These are phyloP conservation scores for Eueides isabella DNA, from an alignment of 1,140 invertebrate genomes.

Conservation along the genomic window DNA sequence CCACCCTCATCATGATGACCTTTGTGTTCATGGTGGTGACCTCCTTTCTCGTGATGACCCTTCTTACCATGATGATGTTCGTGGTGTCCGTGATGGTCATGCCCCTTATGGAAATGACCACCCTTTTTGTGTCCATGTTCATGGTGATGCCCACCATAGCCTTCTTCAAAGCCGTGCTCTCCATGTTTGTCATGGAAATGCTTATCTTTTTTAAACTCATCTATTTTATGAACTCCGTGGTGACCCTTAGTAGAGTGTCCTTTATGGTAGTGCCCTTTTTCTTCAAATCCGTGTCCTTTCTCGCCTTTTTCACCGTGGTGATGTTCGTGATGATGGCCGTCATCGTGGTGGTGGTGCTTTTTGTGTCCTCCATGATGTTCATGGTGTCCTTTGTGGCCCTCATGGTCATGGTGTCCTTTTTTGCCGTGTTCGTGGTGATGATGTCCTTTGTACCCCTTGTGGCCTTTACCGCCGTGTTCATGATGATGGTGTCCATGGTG, in stretches of 20 bases:
- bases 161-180: constrained; percentile 86
- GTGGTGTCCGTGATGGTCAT: constrained; percentile 85
- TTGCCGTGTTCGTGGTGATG: constrained; percentile 86
- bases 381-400: constrained; percentile 86
- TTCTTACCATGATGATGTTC: constrained; percentile 87
- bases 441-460: constrained; percentile 83
- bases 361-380: constrained; percentile 88
- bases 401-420: constrained; percentile 88
- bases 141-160: constrained; percentile 85
- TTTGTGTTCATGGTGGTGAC: constrained; percentile 76
- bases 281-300: constrained; percentile 84
- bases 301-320: constrained; percentile 86
- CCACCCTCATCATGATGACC: constrained; percentile 82
- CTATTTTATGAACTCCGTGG: constrained; percentile 88
- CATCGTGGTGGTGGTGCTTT: constrained; percentile 88
- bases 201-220: constrained; percentile 85
- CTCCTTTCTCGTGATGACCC: constrained; percentile 86
- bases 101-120: constrained; percentile 85
- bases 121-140: constrained; percentile 87
- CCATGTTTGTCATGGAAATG: constrained; percentile 89
- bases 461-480: constrained; percentile 80
- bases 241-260: constrained; percentile 90
- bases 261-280: constrained; percentile 86
- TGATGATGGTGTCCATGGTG: constrained; percentile 78
- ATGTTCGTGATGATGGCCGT: constrained; percentile 88